Evolutionary conservation across 2,797 vertebrate species (phyloP), one percentile per base, ranked within the genome.

Genomic region (Buphagus erythrorhynchus): DNA sequence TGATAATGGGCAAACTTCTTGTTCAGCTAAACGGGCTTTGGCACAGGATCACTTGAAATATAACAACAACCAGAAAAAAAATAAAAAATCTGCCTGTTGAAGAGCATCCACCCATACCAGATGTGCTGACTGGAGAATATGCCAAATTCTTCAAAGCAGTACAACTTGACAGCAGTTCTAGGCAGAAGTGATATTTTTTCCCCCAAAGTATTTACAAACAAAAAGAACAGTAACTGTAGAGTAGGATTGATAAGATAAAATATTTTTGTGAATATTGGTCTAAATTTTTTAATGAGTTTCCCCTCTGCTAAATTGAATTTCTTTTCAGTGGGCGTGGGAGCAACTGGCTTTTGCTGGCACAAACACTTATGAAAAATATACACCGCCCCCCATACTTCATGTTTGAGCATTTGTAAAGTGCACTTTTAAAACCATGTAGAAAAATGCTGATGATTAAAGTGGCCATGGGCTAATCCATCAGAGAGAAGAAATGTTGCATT

Each of bases 141-240:
- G 45, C 95, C 97, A 95, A 79, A 83, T 90, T 91, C 93, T 92
- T 96, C 93, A 93, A 90, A 94, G 71, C 74, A 71, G 65, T 43
- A 51, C 52, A 61, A 63, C 35, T 81, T 90, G 86, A 84, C 90
- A 91, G 82, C 52, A 81, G 33, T 36, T 55, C 75, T 46, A 66
- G 83, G 71, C 73, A 90, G 63, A 90, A 94, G 55, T 54, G 66
- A 66, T 74, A 80, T 36, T 63, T 76, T 45, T 45, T 31, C 3
- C 36, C 75, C 42, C 15, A n/a, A 46, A 83, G 63, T 93, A 85
- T 93, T 96, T 93, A 87, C 86, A 91, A 90, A 96, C 45, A 84
- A 58, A 74, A 48, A 76, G 18, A 73, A 52, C 76, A 57, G 29
- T 24, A 72, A 77, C 63, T 62, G 31, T 40, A 26, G 38, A 57